A percentile compares a stretch with the other conserved stretches of the same genome.
These are phyloP conservation scores for Callimorpha dominula DNA, from an alignment of 2,888 invertebrate species.

Conservation along the genomic window DNA sequence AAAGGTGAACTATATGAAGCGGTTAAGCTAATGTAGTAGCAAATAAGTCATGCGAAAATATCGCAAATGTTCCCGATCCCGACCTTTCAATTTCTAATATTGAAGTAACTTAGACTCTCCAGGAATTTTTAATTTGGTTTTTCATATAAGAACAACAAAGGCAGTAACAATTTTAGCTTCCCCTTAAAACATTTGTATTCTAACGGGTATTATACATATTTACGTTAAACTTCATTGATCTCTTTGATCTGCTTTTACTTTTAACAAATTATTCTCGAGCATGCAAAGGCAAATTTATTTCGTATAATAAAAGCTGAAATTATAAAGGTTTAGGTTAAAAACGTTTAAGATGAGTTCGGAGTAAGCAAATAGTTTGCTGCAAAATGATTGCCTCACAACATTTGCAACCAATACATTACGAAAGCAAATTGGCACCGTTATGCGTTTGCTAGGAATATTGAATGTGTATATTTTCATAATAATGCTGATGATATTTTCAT, in stretches of 20 bases:
- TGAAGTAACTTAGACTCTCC: slow-evolving; percentile 9
- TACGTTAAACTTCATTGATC: slow-evolving; percentile 31
- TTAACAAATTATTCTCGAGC: slow-evolving; percentile 44
- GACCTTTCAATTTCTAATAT: slow-evolving; percentile 10
- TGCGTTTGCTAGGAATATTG: too few species aligned
- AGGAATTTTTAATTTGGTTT: slow-evolving; percentile 16
- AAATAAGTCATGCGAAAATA: background rate
- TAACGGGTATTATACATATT: slow-evolving; percentile 24
- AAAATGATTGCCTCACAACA: background rate
- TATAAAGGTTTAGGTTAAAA: slow-evolving; percentile 22
- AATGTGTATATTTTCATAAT: too few species aligned
- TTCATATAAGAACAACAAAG: slow-evolving; percentile 25
- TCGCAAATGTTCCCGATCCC: background rate
- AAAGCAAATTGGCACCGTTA: too few species aligned
- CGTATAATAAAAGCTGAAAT: slow-evolving; percentile 29
- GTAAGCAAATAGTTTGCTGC: background rate
- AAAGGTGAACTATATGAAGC: too few species aligned
- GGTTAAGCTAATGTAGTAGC: background rate
- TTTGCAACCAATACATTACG: too few species aligned
- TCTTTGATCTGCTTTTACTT: slow-evolving; percentile 42
- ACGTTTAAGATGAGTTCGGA: background rate
- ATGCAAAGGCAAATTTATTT: slow-evolving; percentile 27
- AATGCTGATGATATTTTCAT: too few species aligned
- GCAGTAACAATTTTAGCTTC: slow-evolving; percentile 12
- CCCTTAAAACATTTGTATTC: slow-evolving; percentile 23